Conservation (phyloP, 1,140 invertebrate species). For the Drosophila kikkawai region DNA sequence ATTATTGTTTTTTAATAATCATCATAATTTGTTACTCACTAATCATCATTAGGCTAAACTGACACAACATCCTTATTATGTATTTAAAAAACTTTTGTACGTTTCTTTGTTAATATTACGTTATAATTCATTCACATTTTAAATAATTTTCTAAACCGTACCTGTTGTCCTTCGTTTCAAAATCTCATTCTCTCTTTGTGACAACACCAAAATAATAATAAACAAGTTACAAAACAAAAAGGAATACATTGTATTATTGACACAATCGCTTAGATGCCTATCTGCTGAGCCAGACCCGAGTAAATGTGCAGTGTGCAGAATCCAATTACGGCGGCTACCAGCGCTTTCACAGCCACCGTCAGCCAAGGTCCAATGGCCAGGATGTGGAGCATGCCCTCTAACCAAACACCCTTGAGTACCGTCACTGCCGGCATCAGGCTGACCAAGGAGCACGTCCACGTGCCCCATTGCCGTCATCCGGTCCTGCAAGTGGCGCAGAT, state of each 20-base stretch:
- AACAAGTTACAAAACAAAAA: slow-evolving; percentile 53
- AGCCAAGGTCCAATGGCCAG: slow-evolving; percentile 91
- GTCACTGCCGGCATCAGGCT: slow-evolving; percentile 89
- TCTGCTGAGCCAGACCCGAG: slow-evolving; percentile 89
- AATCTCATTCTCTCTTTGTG: slow-evolving; percentile 47
- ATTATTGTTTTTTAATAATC: too few species aligned
- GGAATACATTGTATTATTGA: slow-evolving; percentile 36
- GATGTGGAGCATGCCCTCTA: slow-evolving; percentile 89
- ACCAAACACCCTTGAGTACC: slow-evolving; percentile 92
- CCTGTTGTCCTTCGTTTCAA: slow-evolving; percentile 56
- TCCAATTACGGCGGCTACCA: slow-evolving; percentile 88
- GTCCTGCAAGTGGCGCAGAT: too few species aligned
- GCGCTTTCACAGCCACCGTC: slow-evolving; percentile 90
- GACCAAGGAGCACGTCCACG: too few species aligned
- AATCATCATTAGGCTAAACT: too few species aligned
- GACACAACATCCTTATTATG: too few species aligned
- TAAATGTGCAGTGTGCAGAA: slow-evolving; percentile 90
- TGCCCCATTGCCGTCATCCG: too few species aligned
- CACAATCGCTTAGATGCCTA: slow-evolving; percentile 86
- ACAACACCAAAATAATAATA: slow-evolving; percentile 58
- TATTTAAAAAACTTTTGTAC: slow-evolving; percentile 28
- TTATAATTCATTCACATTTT: slow-evolving; percentile 74
- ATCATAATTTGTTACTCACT: too few species aligned
- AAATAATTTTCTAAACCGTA: slow-evolving; percentile 51
- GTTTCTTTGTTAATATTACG: slow-evolving; percentile 50